Evolutionary conservation across 2,113 vertebrate genomes (phyloP).

Genomic region (Monopterus albus): DNA sequence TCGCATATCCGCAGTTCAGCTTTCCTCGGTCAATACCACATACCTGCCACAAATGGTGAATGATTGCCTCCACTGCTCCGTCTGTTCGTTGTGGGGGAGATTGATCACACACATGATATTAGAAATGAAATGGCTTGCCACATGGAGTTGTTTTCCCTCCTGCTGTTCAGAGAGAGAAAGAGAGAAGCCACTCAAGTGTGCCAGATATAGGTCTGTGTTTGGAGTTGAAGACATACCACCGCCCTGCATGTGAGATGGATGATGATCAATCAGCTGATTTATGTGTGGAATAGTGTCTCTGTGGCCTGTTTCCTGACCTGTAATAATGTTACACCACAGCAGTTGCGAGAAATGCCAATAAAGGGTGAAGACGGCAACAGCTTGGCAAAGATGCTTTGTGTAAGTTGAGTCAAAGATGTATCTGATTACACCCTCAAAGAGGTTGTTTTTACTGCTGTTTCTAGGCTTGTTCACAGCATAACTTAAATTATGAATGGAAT

Average conservation of each 20-base stretch:
- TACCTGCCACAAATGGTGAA: constrained; percentile 67
- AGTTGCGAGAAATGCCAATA: constrained; percentile 42
- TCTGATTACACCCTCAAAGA: too few relatives aligned
- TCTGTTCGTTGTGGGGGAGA: constrained; percentile 50
- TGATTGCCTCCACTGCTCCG: constrained; percentile 53
- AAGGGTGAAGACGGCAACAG: constrained; percentile 5
- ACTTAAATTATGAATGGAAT: too few relatives aligned
- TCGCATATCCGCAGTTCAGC: constrained; percentile 45
- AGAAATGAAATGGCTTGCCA: constrained; percentile 72
- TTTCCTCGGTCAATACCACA: constrained; percentile 65
- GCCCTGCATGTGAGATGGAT: constrained; percentile 31
- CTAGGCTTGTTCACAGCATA: too few relatives aligned
- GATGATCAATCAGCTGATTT: constrained; percentile 66
- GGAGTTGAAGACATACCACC: constrained; percentile 27
- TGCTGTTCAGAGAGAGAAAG: constrained; percentile 5
- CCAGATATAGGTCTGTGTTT: constrained; percentile 39
- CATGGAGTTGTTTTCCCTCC: constrained; percentile 66
- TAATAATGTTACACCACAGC: constrained; percentile 57
- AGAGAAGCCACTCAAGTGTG: constrained; percentile 29
- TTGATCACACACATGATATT: constrained; percentile 71
- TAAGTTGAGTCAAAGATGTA: too few relatives aligned
- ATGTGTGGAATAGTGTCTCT: constrained; percentile 34
- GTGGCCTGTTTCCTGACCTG: constrained; percentile 54
- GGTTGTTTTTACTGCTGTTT: too few relatives aligned
- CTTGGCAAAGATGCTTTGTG: neutral